Conservation (phyloP, 2,888 invertebrate genomes). For the Ectropis crepuscularia region DNA sequence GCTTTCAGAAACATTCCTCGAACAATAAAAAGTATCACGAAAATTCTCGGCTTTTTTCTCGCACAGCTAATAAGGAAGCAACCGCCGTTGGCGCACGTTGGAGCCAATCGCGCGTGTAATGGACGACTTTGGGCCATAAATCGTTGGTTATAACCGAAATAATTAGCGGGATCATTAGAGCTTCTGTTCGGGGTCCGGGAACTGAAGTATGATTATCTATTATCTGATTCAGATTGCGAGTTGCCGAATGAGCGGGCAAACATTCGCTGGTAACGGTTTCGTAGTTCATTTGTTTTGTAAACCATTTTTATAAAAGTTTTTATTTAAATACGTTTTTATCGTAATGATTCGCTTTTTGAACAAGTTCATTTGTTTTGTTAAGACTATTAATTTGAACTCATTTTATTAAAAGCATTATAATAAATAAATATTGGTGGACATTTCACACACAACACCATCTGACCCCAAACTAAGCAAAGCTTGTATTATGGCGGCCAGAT, state of each 20-base stretch:
- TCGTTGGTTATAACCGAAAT: conserved; percentile 52
- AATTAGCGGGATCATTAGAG: conserved; percentile 56
- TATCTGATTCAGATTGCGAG: conserved; percentile 10
- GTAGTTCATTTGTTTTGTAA: too few species aligned
- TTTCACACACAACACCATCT: too few species aligned
- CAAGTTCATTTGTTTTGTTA: too few species aligned
- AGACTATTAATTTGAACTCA: too few species aligned
- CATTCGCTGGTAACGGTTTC: too few species aligned
- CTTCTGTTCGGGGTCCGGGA: conserved; percentile 31
- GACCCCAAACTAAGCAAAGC: too few species aligned
- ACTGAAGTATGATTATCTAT: conserved; percentile 3
- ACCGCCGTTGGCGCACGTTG: conserved; percentile 24
- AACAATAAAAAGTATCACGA: conserved; percentile 30
- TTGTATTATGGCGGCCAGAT: too few species aligned
- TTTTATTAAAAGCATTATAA: too few species aligned
- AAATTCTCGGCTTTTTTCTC: conserved; percentile 28
- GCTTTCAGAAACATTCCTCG: conserved; percentile 15
- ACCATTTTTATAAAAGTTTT: too few species aligned
- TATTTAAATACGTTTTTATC: too few species aligned
- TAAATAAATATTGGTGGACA: too few species aligned
- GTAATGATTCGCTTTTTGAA: too few species aligned
- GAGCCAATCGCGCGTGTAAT: conserved; percentile 39
- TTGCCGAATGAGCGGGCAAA: not conserved
- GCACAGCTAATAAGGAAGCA: conserved; percentile 33
- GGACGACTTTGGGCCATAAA: conserved; percentile 45